Evolutionary conservation across 2,113 vertebrate species (phyloP).

Genomic region (Brachypodius melanocephalos): DNA sequence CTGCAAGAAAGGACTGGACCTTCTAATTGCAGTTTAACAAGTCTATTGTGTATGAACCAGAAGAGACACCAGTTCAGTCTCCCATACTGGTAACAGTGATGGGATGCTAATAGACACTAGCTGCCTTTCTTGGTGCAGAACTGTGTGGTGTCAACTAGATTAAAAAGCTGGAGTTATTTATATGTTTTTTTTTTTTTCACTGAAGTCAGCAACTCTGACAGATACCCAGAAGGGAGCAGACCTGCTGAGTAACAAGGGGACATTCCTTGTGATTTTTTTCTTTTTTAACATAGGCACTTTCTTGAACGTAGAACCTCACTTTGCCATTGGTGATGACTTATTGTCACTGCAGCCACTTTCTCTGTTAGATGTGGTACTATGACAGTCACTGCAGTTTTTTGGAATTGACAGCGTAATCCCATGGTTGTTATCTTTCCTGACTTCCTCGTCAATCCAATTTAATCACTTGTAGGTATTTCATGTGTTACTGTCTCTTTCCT

Average conservation of each 20-base stretch:
- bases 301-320: not conserved
- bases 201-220: not conserved
- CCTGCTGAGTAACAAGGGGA: not conserved
- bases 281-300: not conserved
- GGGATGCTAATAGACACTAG: not conserved
- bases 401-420: not conserved
- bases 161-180: not conserved
- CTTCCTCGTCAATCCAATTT: conserved; percentile 21
- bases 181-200: not conserved
- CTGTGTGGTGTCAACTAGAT: not conserved
- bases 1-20: not conserved
- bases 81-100: not conserved
- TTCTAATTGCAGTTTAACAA: not conserved
- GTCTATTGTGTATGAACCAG: not conserved
- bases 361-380: not conserved
- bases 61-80: not conserved
- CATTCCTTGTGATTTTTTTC: not conserved
- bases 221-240: not conserved
- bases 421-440: conserved; percentile 12
- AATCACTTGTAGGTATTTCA: conserved; percentile 25
- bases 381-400: conserved; percentile 7
- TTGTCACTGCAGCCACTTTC: not conserved
- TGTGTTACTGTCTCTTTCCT: conserved; percentile 14
- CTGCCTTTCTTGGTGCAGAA: not conserved
- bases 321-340: not conserved